A percentile compares a stretch with the other conserved stretches of the same genome.
These are phyloP conservation scores for Urocyon cinereoargenteus DNA, from an alignment of 2,797 vertebrate genomes.

Conservation along the genomic window DNA sequence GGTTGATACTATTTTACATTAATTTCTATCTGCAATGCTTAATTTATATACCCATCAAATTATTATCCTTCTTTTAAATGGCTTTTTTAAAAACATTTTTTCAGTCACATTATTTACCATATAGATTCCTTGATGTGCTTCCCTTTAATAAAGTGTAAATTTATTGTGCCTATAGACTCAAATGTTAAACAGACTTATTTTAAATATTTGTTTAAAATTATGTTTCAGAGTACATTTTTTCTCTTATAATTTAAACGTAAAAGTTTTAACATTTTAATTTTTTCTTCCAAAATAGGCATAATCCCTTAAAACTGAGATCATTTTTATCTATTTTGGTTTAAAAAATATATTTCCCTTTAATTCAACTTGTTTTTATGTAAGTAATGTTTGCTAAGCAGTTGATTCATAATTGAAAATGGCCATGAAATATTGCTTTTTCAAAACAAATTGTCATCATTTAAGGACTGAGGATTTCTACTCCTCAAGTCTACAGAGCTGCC, in stretches of 20 bases:
- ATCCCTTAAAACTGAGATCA: constrained; percentile 55
- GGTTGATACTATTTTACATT: constrained; percentile 59
- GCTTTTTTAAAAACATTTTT: constrained; percentile 21
- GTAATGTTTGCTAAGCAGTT: constrained; percentile 39
- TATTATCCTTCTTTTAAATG: constrained; percentile 52
- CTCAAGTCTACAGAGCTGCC: neutral
- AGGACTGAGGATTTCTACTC: constrained; percentile 41
- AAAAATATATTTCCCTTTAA: constrained; percentile 64
- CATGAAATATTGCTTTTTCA: constrained; percentile 50
- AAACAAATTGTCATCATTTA: constrained; percentile 40
- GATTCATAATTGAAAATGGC: constrained; percentile 47
- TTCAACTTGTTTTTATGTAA: constrained; percentile 44
- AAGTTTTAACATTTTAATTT: constrained; percentile 50
- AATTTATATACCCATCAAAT: constrained; percentile 46
- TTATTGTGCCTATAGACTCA: constrained; percentile 51
- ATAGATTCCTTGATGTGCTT: constrained; percentile 58
- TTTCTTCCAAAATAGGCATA: constrained; percentile 67
- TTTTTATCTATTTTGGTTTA: constrained; percentile 64
- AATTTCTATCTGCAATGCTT: constrained; percentile 64
- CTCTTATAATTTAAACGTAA: constrained; percentile 52
- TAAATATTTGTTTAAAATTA: constrained; percentile 65
- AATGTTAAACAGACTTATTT: constrained; percentile 69
- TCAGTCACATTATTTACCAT: constrained; percentile 27
- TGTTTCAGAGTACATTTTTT: constrained; percentile 24
- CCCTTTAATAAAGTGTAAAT: constrained; percentile 72